phyloP scores from a whole-genome alignment of 2,113 vertebrate species.

The Forbesichthys agassizii region DNA sequence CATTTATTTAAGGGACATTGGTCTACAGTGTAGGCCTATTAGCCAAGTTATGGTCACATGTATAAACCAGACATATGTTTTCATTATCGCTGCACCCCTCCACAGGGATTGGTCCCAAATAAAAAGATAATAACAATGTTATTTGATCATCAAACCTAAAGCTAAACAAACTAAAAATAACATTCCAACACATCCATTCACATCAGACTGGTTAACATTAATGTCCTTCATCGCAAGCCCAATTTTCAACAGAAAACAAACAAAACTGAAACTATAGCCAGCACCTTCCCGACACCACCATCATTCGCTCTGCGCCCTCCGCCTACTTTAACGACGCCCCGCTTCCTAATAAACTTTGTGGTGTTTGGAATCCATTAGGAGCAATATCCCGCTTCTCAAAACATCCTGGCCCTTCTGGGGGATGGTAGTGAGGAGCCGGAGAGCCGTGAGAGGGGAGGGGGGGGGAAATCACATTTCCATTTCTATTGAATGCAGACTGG shows the following conservation, averaged over 20 bases:
- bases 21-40: not conserved
- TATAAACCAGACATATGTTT: constrained; percentile 26
- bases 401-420: constrained; percentile 73
- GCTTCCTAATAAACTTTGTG: constrained; percentile 81
- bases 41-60: constrained; percentile 5
- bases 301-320: constrained; percentile 15
- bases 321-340: constrained; percentile 67
- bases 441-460: constrained; percentile 43
- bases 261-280: constrained; percentile 41
- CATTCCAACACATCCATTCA: constrained; percentile 2
- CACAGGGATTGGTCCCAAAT: constrained; percentile 14
- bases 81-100: constrained; percentile 37
- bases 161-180: constrained; percentile 41
- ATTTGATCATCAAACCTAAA: constrained; percentile 4
- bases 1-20: constrained; percentile 11
- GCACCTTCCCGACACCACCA: constrained; percentile 6
- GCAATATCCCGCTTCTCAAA: constrained; percentile 80
- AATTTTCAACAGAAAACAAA: constrained; percentile 49
- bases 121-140: constrained; percentile 4
- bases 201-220: constrained; percentile 16
- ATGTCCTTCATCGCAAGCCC: constrained; percentile 19
- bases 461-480: constrained; percentile 71
- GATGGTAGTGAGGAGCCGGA: constrained; percentile 40
- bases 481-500: constrained; percentile 71
- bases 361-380: constrained; percentile 81